Base-by-base conservation (phyloP, 2,888 invertebrate genomes). In the Oasisia sp. region DNA sequence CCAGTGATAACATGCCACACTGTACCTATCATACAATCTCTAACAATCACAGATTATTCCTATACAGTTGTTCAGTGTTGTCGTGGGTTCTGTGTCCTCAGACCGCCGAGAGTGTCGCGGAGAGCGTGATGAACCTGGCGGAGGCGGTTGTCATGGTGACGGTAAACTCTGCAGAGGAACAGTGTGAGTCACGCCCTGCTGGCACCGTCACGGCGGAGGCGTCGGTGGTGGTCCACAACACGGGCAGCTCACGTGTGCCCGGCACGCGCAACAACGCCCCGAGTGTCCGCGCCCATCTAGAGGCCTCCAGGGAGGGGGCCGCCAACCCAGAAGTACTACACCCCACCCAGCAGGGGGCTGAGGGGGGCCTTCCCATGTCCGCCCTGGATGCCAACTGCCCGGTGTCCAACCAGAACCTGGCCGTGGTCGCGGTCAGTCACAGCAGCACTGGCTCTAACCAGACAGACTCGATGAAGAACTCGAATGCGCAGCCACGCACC, bases 41-140 rank as follows among this genome's bases (percentile, higher is more conserved):
- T 50, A 1, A 50, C 9, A 50, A 50, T 50, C 50, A 12, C 50
- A 50, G 50, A 4, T 50, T 50, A 50, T 50, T 50, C 50, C 50
- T 50, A 7, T 50, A 9, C 50, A 50, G 50, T 50, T 50, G 50
- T 12, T 50, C 74, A 74, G 7, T 74, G n/a, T 74, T 27, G 27
- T 7, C n/a, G 5, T 74, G 74, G 89, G 32, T 92, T 92, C 90
- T 91, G 12, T 89, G 44, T 56, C 94, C 94, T 58, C 97, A 98
- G 97, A 98, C 98, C 3, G 98, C 98, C 19, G 98, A 98, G 96
- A 98, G 98, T 92, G 98, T 99, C 95, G 98, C 98, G 4, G 98
- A 98, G 96, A 98, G 97, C 95, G 98, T 98, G 89, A 96, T 98
- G 94, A 97, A 97, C 91, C 97, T 98, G 91, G 91, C 93, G 32